Conservation (phyloP, 2,113 vertebrate species). For the Electrona antarctica region DNA sequence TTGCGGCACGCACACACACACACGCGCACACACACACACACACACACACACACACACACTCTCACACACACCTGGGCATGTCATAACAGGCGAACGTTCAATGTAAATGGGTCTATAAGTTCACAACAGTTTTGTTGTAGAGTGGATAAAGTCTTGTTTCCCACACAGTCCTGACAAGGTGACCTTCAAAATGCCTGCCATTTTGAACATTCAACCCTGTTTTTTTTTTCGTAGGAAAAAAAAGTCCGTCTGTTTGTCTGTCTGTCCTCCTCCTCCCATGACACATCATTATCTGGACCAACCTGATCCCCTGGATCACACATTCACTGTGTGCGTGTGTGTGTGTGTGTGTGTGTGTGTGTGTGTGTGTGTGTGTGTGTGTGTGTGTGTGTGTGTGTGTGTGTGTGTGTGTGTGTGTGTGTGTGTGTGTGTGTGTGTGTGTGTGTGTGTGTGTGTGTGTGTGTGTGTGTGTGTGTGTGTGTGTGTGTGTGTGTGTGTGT, state of each 20-base stretch:
- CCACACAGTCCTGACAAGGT: background rate
- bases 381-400: too few species aligned
- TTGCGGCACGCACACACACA: background rate
- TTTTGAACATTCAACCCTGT: slow-evolving; percentile 44
- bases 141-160: background rate
- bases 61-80: slow-evolving; percentile 26
- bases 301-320: slow-evolving; percentile 14
- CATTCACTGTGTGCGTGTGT: too few species aligned
- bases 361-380: too few species aligned
- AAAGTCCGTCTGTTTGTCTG: too few species aligned
- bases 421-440: background rate
- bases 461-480: slow-evolving; percentile 6
- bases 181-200: slow-evolving; percentile 38
- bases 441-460: background rate
- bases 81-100: too few species aligned
- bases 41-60: background rate
- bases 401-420: background rate
- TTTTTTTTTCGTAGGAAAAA: slow-evolving; percentile 27
- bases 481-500: slow-evolving; percentile 1
- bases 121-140: background rate
- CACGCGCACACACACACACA: background rate
- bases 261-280: slow-evolving; percentile 29
- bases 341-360: too few species aligned
- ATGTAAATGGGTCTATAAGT: too few species aligned
- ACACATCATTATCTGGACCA: slow-evolving; percentile 61